These are phyloP conservation scores for Grantiella picta DNA, from an alignment of 2,113 vertebrate genomes.

Conservation along the genomic window DNA sequence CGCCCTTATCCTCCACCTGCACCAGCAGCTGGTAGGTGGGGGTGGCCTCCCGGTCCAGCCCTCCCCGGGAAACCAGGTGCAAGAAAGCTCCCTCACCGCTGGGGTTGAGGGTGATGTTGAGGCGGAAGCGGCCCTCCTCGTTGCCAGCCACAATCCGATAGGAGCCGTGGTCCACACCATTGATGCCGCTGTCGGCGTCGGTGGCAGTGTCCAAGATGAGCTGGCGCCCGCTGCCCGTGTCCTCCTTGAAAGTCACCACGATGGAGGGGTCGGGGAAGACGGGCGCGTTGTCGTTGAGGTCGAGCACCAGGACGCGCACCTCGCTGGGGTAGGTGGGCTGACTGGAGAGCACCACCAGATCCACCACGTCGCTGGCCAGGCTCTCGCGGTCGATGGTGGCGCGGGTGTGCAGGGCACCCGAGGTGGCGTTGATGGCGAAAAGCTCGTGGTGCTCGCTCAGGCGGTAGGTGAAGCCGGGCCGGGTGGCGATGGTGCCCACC, in stretches of 20 bases:
- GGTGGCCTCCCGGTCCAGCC: constrained; percentile 88
- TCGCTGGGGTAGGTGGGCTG: constrained; percentile 96
- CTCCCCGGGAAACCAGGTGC: constrained; percentile 91
- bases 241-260: constrained; percentile 94
- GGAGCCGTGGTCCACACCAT: constrained; percentile 92
- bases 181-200: constrained; percentile 90
- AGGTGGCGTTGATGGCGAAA: constrained; percentile 89
- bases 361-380: constrained; percentile 87
- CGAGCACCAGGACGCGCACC: constrained; percentile 90
- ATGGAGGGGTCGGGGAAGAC: constrained; percentile 93
- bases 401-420: constrained; percentile 87
- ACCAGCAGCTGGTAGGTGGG: constrained; percentile 89
- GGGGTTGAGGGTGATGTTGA: constrained; percentile 95
- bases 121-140: constrained; percentile 87
- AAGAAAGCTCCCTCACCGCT: constrained; percentile 97
- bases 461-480: constrained; percentile 90
- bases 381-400: constrained; percentile 91
- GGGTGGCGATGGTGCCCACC: constrained; percentile 91
- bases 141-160: constrained; percentile 93
- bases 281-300: constrained; percentile 95
- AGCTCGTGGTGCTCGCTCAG: constrained; percentile 94
- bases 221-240: constrained; percentile 92
- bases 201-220: constrained; percentile 96
- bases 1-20: constrained; percentile 94
- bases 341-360: constrained; percentile 96